Percentiles rank a stretch among this genome's conserved stretches.
phyloP scores from a whole-genome alignment of 2,888 invertebrate genomes.

The Agriopis aurantiaria region DNA sequence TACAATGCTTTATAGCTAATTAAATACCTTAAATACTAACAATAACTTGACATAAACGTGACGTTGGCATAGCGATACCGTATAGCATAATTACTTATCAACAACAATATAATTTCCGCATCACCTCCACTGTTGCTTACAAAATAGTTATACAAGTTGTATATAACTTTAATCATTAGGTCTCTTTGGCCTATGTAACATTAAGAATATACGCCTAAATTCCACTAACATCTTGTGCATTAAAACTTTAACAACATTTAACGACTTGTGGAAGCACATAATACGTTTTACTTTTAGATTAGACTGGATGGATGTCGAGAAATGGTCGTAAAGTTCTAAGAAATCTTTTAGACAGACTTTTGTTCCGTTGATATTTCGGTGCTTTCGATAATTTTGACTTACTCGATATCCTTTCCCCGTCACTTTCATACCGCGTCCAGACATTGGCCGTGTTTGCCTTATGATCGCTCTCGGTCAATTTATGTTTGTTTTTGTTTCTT shows the following conservation, averaged over 20 bases:
- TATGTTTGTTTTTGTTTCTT: too few species aligned
- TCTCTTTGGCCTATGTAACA: conserved; percentile 42
- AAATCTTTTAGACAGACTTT: background rate
- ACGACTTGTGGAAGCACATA: conserved; percentile 77
- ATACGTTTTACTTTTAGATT: conserved; percentile 53
- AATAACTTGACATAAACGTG: conserved; percentile 28
- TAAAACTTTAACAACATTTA: conserved; percentile 60
- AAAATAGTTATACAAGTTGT: conserved; percentile 32
- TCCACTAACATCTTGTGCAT: conserved; percentile 54
- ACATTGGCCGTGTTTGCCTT: too few species aligned
- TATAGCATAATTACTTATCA: conserved; percentile 19
- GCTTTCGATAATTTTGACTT: too few species aligned
- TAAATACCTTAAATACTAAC: conserved; percentile 37
- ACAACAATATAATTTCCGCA: conserved; percentile 33
- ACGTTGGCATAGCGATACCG: conserved; percentile 24
- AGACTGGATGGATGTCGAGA: conserved; percentile 37
- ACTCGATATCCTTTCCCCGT: too few species aligned
- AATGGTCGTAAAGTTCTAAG: conserved; percentile 4
- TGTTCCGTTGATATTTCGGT: too few species aligned
- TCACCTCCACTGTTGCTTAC: conserved; percentile 28
- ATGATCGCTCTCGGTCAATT: too few species aligned
- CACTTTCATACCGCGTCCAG: too few species aligned
- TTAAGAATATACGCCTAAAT: conserved; percentile 49
- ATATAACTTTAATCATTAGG: conserved; percentile 41
- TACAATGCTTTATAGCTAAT: conserved; percentile 35